Conservation (phyloP, 2,888 invertebrate genomes). For the Tiphia femorata region DNA sequence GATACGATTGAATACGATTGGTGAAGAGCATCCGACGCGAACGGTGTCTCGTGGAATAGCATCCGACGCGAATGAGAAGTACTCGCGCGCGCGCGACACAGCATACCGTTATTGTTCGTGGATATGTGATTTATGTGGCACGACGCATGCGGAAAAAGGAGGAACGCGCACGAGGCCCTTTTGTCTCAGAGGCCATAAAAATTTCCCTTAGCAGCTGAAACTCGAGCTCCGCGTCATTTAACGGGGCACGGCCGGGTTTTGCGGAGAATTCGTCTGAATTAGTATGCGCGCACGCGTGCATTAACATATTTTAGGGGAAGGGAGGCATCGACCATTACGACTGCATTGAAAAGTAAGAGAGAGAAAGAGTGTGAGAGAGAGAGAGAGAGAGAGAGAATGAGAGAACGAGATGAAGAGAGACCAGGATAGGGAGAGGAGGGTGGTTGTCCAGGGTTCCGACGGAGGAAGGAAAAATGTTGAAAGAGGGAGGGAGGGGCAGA, state of each 20-base stretch:
- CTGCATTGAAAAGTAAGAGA: slow-evolving; percentile 40
- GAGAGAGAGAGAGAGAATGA: slow-evolving; percentile 25
- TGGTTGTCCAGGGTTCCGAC: too few species aligned
- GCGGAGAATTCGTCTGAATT: slow-evolving; percentile 65
- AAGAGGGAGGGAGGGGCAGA: slow-evolving; percentile 18
- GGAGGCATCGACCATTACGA: slow-evolving; percentile 60
- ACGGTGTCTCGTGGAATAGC: too few species aligned
- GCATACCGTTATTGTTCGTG: too few species aligned
- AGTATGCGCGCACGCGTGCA: slow-evolving; percentile 60
- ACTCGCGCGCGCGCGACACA: slow-evolving; percentile 22
- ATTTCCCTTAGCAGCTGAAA: slow-evolving; percentile 47
- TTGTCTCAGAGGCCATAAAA: slow-evolving; percentile 51
- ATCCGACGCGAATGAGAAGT: slow-evolving; percentile 16
- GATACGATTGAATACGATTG: too few species aligned
- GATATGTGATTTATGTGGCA: slow-evolving; percentile 15
- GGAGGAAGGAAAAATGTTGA: too few species aligned
- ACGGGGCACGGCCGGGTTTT: slow-evolving; percentile 45
- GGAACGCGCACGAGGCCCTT: slow-evolving; percentile 16
- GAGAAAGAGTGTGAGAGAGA: slow-evolving; percentile 18
- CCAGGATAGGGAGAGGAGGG: slow-evolving; percentile 7
- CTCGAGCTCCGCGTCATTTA: slow-evolving; percentile 54
- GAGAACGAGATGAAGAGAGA: slow-evolving; percentile 10
- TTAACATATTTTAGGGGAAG: slow-evolving; percentile 56
- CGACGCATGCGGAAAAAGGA: slow-evolving; percentile 29
- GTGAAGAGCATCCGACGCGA: too few species aligned